Evolutionary conservation across 2,888 invertebrate species (phyloP), one percentile per base, ranked within the genome.

Genomic region (Plagodis pulveraria): DNA sequence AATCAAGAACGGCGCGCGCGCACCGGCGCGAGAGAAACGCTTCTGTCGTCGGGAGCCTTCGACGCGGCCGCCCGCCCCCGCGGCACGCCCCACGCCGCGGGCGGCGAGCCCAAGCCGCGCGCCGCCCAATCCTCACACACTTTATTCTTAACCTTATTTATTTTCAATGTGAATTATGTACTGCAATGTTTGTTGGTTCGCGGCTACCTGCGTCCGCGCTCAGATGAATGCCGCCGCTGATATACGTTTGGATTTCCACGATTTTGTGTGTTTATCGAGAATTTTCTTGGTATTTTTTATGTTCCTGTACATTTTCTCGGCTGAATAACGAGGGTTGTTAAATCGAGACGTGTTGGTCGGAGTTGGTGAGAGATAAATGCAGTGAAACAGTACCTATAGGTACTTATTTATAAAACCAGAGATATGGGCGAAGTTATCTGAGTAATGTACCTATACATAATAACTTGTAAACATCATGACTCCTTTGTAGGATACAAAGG

Each of bases 1-100:
- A 87, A 89, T 89, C 88, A 83, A 77, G 76, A 78, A 65, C 72
- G 64, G 76, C 78, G 86, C 83, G 86, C 87, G 87, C 83, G 87
- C 87, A 80, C 79, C 80, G 84, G 91, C 91, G 91, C 89, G 89
- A 92, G 87, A 74, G 72, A 86, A 91, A 71, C 87, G 96, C 96
- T 66, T 96, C 96, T 67, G 97, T 97, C 75, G 97, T 97, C 67
- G 96, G 96, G 71, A 96, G 95, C 91, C 96, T 96, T 67, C 79
- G 77, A 63, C 80, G 56, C 70, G 58, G 56, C 66, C 65, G 63
- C 67, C 75, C 78, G 82, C 80, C 80, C 74, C 40, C 10, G 71
- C 65, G 71, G 55, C 71, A 76, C 83, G 84, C 87, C 87, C 77
- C 79, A 40, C 40, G 10, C 10, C 40, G 10, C 40, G 10, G 9